Percentiles rank a stretch among this genome's conserved stretches.
Conservation (phyloP, 2,888 invertebrate species). For the Thera obeliscata region DNA sequence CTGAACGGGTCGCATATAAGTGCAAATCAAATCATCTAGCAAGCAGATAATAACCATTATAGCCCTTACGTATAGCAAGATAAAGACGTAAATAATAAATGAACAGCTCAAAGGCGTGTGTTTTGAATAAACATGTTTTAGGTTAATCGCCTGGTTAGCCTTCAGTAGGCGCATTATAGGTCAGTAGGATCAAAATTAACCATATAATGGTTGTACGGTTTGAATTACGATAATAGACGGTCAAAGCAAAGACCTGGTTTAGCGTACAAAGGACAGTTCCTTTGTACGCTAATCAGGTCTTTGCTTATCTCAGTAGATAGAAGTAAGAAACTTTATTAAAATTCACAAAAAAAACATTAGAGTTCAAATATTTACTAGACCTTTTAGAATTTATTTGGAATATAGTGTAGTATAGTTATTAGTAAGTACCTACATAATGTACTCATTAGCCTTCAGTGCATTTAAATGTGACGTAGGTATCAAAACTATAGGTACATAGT, state of each 20-base stretch:
- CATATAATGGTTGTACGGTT: slow-evolving; percentile 38
- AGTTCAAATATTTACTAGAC: no score
- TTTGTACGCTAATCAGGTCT: no score
- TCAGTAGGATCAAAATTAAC: slow-evolving; percentile 41
- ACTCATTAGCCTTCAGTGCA: no score
- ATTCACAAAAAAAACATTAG: no score
- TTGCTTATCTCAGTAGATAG: neutral
- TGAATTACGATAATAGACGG: slow-evolving; percentile 38
- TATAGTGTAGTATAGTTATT: no score
- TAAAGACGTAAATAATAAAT: slow-evolving; percentile 28
- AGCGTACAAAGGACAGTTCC: slow-evolving; percentile 27
- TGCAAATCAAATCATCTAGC: neutral
- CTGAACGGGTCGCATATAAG: neutral
- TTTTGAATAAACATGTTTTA: slow-evolving; percentile 50
- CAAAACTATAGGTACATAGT: no score
- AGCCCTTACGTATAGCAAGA: slow-evolving; percentile 6
- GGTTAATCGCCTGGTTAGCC: slow-evolving; percentile 57
- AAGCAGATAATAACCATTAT: neutral
- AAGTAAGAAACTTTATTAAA: no score
- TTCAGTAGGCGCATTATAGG: slow-evolving; percentile 46
- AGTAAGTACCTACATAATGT: no score
- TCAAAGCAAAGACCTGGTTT: slow-evolving; percentile 9
- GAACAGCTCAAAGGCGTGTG: slow-evolving; percentile 30
- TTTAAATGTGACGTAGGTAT: no score
- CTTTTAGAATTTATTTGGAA: no score